Percentiles rank a stretch among this genome's conserved stretches.
phyloP scores from a whole-genome alignment of 2,113 vertebrate species.

The Centropristis striata region DNA sequence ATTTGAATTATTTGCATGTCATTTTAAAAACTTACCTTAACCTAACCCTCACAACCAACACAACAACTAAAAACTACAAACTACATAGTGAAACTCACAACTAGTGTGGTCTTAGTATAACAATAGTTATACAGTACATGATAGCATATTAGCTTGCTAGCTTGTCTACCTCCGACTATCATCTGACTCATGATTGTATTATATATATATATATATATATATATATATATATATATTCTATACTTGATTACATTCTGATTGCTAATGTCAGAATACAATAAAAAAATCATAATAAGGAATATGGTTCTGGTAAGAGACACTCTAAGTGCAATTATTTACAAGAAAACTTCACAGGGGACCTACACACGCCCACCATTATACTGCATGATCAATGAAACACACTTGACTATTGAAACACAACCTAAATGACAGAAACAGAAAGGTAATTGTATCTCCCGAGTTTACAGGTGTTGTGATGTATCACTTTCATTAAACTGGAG shows the following conservation, averaged over 20 bases:
- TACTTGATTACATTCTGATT: too few relatives aligned
- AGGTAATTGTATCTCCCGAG: background rate
- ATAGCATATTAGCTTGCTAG: too few relatives aligned
- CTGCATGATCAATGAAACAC: background rate
- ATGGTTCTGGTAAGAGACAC: too few relatives aligned
- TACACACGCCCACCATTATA: background rate
- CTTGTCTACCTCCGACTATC: too few relatives aligned
- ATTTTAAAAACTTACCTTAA: too few relatives aligned
- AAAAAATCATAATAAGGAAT: too few relatives aligned
- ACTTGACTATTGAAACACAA: background rate
- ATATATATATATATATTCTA: too few relatives aligned
- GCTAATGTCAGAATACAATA: too few relatives aligned
- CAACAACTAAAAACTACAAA: background rate
- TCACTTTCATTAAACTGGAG: slow-evolving; percentile 49
- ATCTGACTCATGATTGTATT: background rate
- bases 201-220: too few relatives aligned
- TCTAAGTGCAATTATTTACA: too few relatives aligned
- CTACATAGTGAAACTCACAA: background rate
- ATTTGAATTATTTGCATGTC: too few relatives aligned
- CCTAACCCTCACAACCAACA: too few relatives aligned
- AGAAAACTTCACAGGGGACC: background rate
- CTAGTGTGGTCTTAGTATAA: background rate
- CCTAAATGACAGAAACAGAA: background rate
- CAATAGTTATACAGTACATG: background rate
- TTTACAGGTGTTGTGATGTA: slow-evolving; percentile 36